Conservation (phyloP, 2,888 invertebrate genomes). For the Alviniconcha strummeri region DNA sequence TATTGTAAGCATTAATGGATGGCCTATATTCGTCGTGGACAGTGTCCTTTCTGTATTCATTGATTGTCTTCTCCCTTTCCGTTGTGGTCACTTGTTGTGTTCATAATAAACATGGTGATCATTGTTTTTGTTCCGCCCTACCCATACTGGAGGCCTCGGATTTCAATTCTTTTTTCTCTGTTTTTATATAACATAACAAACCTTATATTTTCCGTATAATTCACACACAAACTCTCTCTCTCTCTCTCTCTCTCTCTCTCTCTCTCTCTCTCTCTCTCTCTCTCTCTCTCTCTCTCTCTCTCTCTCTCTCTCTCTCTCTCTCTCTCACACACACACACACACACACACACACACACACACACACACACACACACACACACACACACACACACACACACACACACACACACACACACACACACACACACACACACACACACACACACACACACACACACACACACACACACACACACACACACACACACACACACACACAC, state of each 20-base stretch:
- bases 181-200: too few relatives aligned
- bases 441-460: conserved; percentile 1
- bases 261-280: conserved; percentile 6
- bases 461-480: conserved; percentile 7
- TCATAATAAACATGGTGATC: too few relatives aligned
- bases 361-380: too few relatives aligned
- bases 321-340: not conserved
- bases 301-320: conserved; percentile 20
- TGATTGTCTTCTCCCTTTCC: too few relatives aligned
- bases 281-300: conserved; percentile 13
- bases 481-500: conserved; percentile 3
- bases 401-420: not conserved
- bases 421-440: conserved; percentile 1
- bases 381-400: conserved; percentile 23
- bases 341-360: not conserved
- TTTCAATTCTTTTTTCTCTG: not conserved
- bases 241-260: conserved; percentile 27
- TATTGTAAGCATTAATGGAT: too few relatives aligned
- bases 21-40: too few relatives aligned
- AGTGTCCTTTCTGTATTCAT: too few relatives aligned
- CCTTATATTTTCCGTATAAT: not conserved
- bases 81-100: too few relatives aligned
- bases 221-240: too few relatives aligned
- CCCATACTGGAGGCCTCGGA: too few relatives aligned
- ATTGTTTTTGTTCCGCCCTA: too few relatives aligned